Evolutionary conservation across 2,113 vertebrate species (phyloP).

Genomic region (Malurus alboscapulatus): DNA sequence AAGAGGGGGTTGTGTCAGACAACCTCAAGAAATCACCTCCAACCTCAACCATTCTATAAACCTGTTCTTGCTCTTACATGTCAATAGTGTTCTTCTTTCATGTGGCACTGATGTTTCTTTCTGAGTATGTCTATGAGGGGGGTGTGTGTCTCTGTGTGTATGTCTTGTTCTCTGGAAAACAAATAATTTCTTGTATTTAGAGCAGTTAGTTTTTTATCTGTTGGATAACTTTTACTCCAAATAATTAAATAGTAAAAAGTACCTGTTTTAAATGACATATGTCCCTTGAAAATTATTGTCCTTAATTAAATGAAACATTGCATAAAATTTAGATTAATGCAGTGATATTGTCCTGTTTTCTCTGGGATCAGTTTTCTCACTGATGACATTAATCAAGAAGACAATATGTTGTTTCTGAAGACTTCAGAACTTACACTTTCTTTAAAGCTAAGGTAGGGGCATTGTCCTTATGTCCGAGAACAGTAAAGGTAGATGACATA

Average conservation of each 20-base stretch:
- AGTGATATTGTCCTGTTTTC: not conserved
- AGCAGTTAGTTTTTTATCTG: not conserved
- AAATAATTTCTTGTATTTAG: not conserved
- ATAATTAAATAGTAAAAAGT: not conserved
- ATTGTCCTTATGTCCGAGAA: not conserved
- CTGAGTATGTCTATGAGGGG: not conserved
- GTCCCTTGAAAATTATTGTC: not conserved
- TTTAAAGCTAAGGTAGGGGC: not conserved
- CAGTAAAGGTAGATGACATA: not conserved
- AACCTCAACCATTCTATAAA: not conserved
- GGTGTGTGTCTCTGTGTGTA: not conserved
- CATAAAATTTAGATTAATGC: not conserved
- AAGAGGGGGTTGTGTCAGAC: not conserved
- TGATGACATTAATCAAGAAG: not conserved
- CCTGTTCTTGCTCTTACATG: not conserved
- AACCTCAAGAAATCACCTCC: not conserved
- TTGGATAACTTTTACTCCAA: not conserved
- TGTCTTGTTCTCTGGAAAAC: not conserved
- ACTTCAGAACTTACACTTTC: not conserved
- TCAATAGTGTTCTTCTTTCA: not conserved
- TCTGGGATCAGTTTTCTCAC: not conserved
- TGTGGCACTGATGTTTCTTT: not conserved
- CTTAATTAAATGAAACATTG: not conserved
- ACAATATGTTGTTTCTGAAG: not conserved
- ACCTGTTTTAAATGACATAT: not conserved